Percentiles rank a stretch among this genome's conserved stretches.
Evolutionary conservation across 2,113 vertebrate genomes (phyloP).

Genomic region (Sebastes fasciatus): DNA sequence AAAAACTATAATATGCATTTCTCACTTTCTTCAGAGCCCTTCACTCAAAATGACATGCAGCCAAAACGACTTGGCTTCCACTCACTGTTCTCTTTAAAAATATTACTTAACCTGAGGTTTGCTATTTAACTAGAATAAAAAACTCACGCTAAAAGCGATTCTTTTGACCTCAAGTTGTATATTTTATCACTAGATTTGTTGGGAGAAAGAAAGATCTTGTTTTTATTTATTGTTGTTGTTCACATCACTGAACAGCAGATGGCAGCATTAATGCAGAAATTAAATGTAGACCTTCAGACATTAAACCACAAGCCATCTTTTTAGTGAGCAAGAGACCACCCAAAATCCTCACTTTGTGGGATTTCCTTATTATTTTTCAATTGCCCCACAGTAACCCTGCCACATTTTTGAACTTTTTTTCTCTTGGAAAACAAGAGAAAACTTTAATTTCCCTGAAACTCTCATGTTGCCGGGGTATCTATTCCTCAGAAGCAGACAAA

Average conservation of each 20-base stretch:
- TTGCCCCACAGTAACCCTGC: no score
- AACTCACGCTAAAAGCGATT: no score
- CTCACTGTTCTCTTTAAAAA: no score
- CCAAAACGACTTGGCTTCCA: no score
- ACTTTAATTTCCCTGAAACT: no score
- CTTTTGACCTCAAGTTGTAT: no score
- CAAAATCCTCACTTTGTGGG: background rate
- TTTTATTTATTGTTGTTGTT: constrained; percentile 17
- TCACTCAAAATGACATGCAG: no score
- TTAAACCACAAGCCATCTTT: background rate
- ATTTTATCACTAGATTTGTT: background rate
- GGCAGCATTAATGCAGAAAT: constrained; percentile 54
- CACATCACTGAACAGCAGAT: constrained; percentile 43
- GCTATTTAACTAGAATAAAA: background rate
- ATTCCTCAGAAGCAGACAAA: background rate
- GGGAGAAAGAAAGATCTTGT: background rate
- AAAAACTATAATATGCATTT: background rate
- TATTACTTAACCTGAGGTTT: background rate
- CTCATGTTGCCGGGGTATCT: background rate
- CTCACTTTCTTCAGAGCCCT: background rate
- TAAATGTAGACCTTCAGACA: background rate
- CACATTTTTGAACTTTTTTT: no score
- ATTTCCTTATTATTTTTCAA: background rate
- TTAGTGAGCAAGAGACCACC: background rate
- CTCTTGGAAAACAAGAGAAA: no score